These are phyloP conservation scores for Hassar affinis DNA, from an alignment of 2,113 vertebrate genomes.

Conservation along the genomic window DNA sequence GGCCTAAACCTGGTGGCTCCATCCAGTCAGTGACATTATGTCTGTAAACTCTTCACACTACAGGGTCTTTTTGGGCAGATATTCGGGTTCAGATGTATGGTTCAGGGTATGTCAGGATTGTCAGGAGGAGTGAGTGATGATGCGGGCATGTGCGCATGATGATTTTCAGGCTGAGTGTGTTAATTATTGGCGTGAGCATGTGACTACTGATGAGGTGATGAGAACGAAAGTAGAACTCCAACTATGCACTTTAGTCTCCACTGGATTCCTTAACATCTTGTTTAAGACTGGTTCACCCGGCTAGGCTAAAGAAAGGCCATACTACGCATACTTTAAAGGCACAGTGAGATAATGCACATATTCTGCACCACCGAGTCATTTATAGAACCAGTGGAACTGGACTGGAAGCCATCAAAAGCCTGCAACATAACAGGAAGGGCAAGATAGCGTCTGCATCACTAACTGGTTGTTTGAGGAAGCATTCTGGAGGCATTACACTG, in stretches of 20 bases:
- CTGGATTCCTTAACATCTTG: background rate
- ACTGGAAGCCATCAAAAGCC: background rate
- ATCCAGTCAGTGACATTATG: too few species aligned
- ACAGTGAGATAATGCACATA: background rate
- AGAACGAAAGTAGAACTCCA: background rate
- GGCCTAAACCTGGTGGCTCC: too few species aligned
- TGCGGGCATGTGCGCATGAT: too few species aligned
- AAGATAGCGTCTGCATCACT: conserved; percentile 1
- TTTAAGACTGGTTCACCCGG: background rate
- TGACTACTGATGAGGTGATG: background rate
- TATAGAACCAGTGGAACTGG: conserved; percentile 40
- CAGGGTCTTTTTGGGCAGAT: too few species aligned
- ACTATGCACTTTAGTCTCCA: background rate
- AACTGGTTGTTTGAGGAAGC: conserved; percentile 38
- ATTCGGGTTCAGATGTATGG: too few species aligned
- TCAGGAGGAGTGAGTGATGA: too few species aligned
- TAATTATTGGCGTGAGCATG: background rate
- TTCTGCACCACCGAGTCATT: background rate
- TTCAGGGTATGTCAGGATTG: too few species aligned
- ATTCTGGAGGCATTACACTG: too few species aligned
- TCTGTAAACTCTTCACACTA: too few species aligned
- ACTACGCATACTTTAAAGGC: background rate
- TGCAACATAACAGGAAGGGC: conserved; percentile 7
- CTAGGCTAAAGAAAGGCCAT: background rate
- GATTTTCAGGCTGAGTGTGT: background rate